These are phyloP conservation scores for Bombylius major DNA, from an alignment of 2,888 invertebrate species.

Conservation along the genomic window DNA sequence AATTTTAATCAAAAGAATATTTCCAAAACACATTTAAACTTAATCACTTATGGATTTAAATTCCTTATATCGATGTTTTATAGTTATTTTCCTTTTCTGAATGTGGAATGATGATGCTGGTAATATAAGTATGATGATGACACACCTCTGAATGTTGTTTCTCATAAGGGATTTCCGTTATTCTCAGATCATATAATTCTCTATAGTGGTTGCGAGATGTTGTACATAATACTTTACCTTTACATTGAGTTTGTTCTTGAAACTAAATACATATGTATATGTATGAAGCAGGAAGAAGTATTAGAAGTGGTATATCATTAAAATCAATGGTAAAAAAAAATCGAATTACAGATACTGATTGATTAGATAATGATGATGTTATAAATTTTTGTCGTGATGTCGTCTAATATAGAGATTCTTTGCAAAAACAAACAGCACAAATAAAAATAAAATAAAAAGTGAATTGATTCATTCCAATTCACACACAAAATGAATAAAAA, in stretches of 20 bases:
- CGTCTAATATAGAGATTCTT: constrained; percentile 30
- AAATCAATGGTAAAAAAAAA: constrained; percentile 37
- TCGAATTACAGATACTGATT: constrained; percentile 24
- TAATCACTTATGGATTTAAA: constrained; percentile 78
- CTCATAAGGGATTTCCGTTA: constrained; percentile 11
- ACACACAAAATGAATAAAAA: too few species aligned
- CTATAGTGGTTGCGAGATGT: constrained; percentile 11
- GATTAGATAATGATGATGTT: constrained; percentile 25
- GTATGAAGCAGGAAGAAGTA: constrained; percentile 13
- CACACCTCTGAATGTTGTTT: constrained; percentile 21
- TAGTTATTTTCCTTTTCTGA: constrained; percentile 10
- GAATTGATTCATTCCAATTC: too few species aligned
- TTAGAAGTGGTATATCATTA: constrained; percentile 21
- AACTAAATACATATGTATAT: constrained; percentile 12
- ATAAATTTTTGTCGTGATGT: constrained; percentile 32
- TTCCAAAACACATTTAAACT: too few species aligned
- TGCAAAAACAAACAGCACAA: constrained; percentile 9
- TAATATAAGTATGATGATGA: constrained; percentile 22
- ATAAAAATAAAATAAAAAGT: too few species aligned
- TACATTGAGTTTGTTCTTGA: too few species aligned
- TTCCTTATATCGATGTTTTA: constrained; percentile 65
- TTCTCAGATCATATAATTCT: constrained; percentile 3
- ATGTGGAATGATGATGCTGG: not conserved
- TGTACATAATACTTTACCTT: constrained; percentile 19
- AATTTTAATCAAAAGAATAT: too few species aligned